Evolutionary conservation across 2,797 vertebrate genomes (phyloP), one percentile per base, ranked within the genome.

Genomic region (Florisuga fusca): DNA sequence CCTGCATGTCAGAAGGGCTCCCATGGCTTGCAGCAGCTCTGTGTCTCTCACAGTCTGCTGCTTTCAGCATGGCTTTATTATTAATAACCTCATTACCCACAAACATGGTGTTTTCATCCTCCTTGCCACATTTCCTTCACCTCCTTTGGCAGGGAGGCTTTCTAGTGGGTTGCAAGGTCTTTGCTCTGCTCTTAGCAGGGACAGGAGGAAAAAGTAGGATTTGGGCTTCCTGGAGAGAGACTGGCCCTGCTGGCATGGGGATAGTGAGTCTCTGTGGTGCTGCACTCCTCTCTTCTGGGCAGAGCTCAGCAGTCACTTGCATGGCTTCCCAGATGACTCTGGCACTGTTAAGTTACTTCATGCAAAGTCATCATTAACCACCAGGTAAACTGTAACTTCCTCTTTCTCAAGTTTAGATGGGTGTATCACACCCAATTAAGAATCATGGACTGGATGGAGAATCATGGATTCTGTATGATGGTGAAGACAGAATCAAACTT

Each of bases 371-470:
- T 48, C 13, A 27, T 26, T 26, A 82, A 87, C 76, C 57, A 48
- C 33, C 84, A 54, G 38, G 75, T 91, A 95, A 97, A 96, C 73
- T 86, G 86, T 67, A 73, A 61, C 84, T 89, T 94, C 80, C 59
- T 84, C 55, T 87, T 82, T 79, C 93, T 91, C 94, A 95, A 79
- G 62, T 91, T 96, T 92, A 84, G 55, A 86, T 96, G 67, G 84
- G n/a, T n/a, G n/a, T n/a, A n/a, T n/a, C n/a, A n/a, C n/a, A n/a
- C n/a, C n/a, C n/a, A n/a, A n/a, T n/a, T n/a, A n/a, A n/a, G n/a
- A n/a, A n/a, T n/a, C n/a, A n/a, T n/a, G n/a, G n/a, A n/a, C n/a
- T n/a, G n/a, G n/a, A n/a, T n/a, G n/a, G n/a, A n/a, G n/a, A n/a
- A n/a, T n/a, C n/a, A n/a, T n/a, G n/a, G n/a, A n/a, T n/a, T n/a